phyloP scores from a whole-genome alignment of 2,797 vertebrate genomes.

The Coccyzus lansbergi region DNA sequence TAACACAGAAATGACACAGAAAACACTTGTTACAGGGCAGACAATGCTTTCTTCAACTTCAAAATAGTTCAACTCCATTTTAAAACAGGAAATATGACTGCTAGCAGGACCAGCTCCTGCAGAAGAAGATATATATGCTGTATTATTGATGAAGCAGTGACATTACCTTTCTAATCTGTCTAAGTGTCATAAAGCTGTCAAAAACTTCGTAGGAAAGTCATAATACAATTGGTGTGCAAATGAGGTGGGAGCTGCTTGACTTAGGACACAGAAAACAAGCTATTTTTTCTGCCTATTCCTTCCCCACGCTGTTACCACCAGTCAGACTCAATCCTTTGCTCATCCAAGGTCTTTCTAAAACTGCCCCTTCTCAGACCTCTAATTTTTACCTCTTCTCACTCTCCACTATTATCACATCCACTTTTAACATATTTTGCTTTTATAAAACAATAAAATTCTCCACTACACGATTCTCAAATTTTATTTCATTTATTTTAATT shows the following conservation, averaged over 20 bases:
- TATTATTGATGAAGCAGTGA: not conserved
- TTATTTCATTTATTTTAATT: too few species aligned
- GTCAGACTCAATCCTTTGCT: not conserved
- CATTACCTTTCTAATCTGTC: not conserved
- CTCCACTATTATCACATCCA: not conserved
- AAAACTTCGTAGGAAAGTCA: not conserved
- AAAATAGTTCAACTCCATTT: not conserved
- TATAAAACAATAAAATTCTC: not conserved
- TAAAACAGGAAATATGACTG: not conserved
- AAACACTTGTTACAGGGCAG: not conserved
- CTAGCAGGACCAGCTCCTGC: not conserved
- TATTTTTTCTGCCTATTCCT: not conserved
- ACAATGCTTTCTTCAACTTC: not conserved
- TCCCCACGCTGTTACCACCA: not conserved
- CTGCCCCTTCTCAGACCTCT: not conserved
- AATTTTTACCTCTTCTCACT: not conserved
- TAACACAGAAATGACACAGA: not conserved
- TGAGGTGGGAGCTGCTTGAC: not conserved
- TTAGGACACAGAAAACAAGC: not conserved
- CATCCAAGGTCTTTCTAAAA: not conserved
- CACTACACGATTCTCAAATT: not conserved
- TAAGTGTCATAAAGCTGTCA: not conserved
- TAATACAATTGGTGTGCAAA: not conserved
- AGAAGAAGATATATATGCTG: not conserved
- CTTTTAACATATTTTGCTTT: not conserved